Conservation (phyloP, 2,113 vertebrate species). For the Osmerus eperlanus region DNA sequence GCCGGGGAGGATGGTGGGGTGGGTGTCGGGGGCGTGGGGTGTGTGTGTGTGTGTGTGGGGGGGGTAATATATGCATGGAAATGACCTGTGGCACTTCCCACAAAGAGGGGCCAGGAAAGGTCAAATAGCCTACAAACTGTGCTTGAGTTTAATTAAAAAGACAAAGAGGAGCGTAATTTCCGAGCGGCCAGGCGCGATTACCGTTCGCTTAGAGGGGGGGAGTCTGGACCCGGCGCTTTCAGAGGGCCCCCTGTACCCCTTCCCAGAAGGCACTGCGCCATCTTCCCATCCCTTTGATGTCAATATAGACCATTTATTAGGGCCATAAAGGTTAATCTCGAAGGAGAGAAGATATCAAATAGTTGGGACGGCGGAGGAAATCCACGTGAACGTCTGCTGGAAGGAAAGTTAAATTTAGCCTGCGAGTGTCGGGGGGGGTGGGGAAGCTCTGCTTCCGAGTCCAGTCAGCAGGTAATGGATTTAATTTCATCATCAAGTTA, state of each 20-base stretch:
- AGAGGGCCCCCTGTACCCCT: constrained; percentile 32
- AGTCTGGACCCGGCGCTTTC: constrained; percentile 38
- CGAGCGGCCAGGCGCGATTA: constrained; percentile 52
- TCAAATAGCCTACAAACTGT: constrained; percentile 71
- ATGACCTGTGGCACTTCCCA: constrained; percentile 65
- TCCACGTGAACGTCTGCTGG: constrained; percentile 34
- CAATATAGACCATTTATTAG: constrained; percentile 67
- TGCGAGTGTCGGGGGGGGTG: not conserved
- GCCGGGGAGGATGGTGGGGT: constrained; percentile 40
- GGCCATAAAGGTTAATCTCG: constrained; percentile 67
- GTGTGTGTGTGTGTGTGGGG: constrained; percentile 18
- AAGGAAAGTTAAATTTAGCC: constrained; percentile 46
- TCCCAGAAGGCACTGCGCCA: constrained; percentile 49
- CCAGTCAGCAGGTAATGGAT: constrained; percentile 57
- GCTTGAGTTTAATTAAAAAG: constrained; percentile 76
- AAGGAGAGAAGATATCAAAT: constrained; percentile 62
- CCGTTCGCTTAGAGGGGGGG: constrained; percentile 31
- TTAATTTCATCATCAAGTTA: constrained; percentile 51
- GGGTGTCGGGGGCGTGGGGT: constrained; percentile 14
- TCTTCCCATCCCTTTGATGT: constrained; percentile 67
- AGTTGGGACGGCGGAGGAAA: constrained; percentile 41
- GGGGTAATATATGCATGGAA: constrained; percentile 75
- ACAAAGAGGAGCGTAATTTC: constrained; percentile 68
- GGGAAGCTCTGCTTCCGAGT: constrained; percentile 20
- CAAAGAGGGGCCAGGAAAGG: constrained; percentile 66